Percentiles rank a stretch among this genome's conserved stretches.
Conservation (phyloP, 2,797 vertebrate species). For the Nyctalus aviator region DNA sequence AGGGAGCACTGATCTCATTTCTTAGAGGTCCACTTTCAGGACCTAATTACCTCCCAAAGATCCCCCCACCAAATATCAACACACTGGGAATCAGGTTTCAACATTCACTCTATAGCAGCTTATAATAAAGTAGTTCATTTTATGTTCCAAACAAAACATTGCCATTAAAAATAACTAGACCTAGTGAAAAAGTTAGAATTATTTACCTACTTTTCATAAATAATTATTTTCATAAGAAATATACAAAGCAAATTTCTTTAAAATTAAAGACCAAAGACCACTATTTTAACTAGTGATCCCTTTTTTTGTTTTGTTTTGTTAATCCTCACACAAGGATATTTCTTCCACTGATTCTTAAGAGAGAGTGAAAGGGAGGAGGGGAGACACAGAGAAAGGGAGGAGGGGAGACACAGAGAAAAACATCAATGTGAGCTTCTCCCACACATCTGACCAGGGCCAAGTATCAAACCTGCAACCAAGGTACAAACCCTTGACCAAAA, state of each 20-base stretch:
- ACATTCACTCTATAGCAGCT: not conserved
- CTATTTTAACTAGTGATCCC: not conserved
- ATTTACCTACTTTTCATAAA: slow-evolving; percentile 28
- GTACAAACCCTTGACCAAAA: too few species aligned
- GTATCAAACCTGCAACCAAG: too few species aligned
- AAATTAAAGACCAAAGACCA: not conserved
- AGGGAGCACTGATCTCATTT: not conserved
- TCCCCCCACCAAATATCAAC: not conserved
- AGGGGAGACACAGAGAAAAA: too few species aligned
- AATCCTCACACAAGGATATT: too few species aligned
- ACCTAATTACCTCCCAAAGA: not conserved
- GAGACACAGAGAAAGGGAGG: too few species aligned
- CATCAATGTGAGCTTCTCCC: too few species aligned
- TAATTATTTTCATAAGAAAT: slow-evolving; percentile 39
- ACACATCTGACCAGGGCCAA: too few species aligned
- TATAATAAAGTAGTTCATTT: not conserved
- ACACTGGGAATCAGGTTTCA: not conserved
- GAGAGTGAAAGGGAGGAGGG: too few species aligned
- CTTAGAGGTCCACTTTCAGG: not conserved
- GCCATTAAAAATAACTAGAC: slow-evolving; percentile 43
- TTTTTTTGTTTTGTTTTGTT: not conserved
- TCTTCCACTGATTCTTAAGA: too few species aligned
- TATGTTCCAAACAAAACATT: slow-evolving; percentile 44
- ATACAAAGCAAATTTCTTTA: slow-evolving; percentile 10
- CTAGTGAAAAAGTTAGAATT: slow-evolving; percentile 3